Evolutionary conservation across 2,888 invertebrate species (phyloP), one percentile per base, ranked within the genome.

Genomic region (Caenorhabditis sp.): DNA sequence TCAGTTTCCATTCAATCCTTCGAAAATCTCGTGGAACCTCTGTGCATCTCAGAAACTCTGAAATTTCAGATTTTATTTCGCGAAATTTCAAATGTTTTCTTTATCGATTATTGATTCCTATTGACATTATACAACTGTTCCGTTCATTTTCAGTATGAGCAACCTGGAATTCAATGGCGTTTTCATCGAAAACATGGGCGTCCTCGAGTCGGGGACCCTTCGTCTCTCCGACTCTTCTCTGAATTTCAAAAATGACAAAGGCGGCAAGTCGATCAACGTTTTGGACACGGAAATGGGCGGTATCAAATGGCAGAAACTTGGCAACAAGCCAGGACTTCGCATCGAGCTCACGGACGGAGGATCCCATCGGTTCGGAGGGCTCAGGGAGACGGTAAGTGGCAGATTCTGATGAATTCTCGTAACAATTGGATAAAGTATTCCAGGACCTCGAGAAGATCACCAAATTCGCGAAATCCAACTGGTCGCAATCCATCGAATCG

Each of bases 231-330:
- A 97, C 85, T 95, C 96, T 91, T 95, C 94, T 88, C 95, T 98
- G 40, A 94, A 96, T 60, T 99, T 97, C 92, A 98, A 98, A 92
- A 98, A 97, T 92, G 95, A 94, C 85, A 97, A 96, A 93, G 98
- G 98, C 0, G 98, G 98, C 1, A 97, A 97, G 93, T 96, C 88
- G n/a, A 69, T 70, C n/a, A 87, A 85, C 1, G 95, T 98, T 84
- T 94, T 94, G 40, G 94, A 95, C 0, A 93, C 94, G 60, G 98
- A 98, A 87, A 95, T 99, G 90, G 97, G 97, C 68, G 93, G 95
- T 72, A 96, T 96, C 0, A 96, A 96, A 92, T 98, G 97, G 94
- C 95, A 97, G 92, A 95, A 96, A 90, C 95, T 99, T 88, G 96
- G 97, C 40, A 95, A 96, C 22, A 95, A 95, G 0, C 96, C 95